phyloP scores from a whole-genome alignment of 2,888 invertebrate genomes.

The Hirudinaria manillensis region DNA sequence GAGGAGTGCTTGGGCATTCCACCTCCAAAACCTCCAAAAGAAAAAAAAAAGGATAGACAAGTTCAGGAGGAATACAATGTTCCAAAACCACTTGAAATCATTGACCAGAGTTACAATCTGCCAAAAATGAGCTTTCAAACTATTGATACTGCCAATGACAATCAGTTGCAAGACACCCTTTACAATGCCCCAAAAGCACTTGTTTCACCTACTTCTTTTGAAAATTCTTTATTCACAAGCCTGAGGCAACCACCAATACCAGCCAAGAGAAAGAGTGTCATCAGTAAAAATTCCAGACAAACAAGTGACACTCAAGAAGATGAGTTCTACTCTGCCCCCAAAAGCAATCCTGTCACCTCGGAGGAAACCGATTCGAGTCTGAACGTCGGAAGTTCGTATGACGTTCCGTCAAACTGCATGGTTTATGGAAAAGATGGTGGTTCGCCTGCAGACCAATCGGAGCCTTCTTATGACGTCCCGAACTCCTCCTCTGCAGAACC shows the following conservation, averaged over 20 bases:
- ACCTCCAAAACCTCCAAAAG: slow-evolving; percentile 30
- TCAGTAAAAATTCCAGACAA: neutral
- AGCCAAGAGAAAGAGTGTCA: neutral
- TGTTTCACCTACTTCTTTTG: neutral
- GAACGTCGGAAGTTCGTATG: neutral
- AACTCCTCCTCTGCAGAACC: neutral
- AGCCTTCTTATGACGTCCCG: neutral
- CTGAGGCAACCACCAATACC: neutral
- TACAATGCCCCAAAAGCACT: slow-evolving; percentile 9
- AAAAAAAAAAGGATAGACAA: neutral
- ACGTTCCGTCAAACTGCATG: neutral
- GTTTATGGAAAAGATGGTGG: no score
- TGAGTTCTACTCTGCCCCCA: neutral
- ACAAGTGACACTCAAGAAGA: neutral
- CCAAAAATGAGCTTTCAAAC: neutral
- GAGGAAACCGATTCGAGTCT: no score
- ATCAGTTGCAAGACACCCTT: neutral
- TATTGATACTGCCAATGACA: neutral
- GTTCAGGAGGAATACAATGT: slow-evolving; percentile 12
- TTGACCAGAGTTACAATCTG: neutral
- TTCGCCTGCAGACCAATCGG: neutral
- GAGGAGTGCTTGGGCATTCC: slow-evolving; percentile 18
- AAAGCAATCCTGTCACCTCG: neutral
- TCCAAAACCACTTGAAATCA: neutral
- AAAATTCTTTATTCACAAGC: neutral